Evolutionary conservation across 2,888 invertebrate species (phyloP).

Genomic region (Chalcosyrphus nemorum): DNA sequence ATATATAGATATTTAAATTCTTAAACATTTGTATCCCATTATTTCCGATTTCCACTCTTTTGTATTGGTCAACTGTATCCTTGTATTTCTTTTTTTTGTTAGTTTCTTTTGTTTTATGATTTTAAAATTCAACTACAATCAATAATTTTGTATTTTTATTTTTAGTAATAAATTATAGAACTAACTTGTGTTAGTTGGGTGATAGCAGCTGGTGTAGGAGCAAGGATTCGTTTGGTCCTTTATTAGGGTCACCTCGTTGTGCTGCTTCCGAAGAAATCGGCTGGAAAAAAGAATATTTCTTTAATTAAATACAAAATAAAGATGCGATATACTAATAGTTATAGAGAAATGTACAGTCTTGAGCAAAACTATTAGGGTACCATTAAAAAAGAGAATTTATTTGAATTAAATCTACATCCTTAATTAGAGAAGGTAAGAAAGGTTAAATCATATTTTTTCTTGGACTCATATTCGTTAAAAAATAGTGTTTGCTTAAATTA

Average conservation of each 20-base stretch:
- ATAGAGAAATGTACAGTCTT: constrained; percentile 45
- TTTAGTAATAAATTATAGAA: constrained; percentile 65
- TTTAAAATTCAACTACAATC: constrained; percentile 79
- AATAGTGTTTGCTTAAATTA: too few species aligned
- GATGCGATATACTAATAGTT: not conserved
- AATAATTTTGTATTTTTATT: constrained; percentile 78
- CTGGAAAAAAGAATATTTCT: constrained; percentile 77
- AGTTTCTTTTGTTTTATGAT: constrained; percentile 73
- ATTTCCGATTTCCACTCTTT: constrained; percentile 62
- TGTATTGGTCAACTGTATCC: constrained; percentile 67
- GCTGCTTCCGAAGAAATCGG: constrained; percentile 90
- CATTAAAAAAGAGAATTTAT: too few species aligned
- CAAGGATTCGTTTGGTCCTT: constrained; percentile 77
- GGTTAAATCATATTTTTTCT: too few species aligned
- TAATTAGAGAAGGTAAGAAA: too few species aligned
- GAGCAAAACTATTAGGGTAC: constrained; percentile 1
- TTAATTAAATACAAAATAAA: not conserved
- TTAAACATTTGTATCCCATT: constrained; percentile 67
- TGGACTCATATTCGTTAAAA: too few species aligned
- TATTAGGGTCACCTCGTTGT: constrained; percentile 87
- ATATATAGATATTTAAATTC: constrained; percentile 67
- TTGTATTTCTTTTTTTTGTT: constrained; percentile 75
- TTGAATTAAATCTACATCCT: too few species aligned
- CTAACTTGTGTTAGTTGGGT: constrained; percentile 54
- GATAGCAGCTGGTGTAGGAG: constrained; percentile 68